phyloP scores from a whole-genome alignment of 2,113 vertebrate species.

The Tupaia tana region DNA sequence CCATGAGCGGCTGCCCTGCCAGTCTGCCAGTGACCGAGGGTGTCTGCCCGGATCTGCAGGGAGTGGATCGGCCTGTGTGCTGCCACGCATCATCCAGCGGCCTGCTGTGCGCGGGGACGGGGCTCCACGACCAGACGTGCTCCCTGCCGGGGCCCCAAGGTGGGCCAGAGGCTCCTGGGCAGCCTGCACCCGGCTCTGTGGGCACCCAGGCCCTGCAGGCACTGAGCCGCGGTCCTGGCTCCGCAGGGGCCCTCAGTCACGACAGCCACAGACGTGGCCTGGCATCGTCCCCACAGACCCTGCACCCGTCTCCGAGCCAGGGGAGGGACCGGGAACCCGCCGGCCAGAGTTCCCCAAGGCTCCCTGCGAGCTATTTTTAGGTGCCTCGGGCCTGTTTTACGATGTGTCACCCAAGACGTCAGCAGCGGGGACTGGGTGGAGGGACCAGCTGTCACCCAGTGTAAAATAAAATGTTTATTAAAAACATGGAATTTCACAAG shows the following conservation, averaged over 20 bases:
- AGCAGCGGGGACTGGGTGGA: not conserved
- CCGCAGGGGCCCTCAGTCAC: accelerated
- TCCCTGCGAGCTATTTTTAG: accelerated
- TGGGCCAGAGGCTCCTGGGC: not conserved
- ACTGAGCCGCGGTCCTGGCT: not conserved
- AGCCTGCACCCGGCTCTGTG: too few species aligned
- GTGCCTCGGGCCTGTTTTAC: not conserved
- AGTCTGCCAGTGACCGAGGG: not conserved
- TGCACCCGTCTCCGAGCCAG: too few species aligned
- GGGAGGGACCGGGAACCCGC: too few species aligned
- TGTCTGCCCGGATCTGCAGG: not conserved
- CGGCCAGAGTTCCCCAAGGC: not conserved
- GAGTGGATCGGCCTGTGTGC: accelerated
- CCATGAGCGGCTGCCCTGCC: not conserved
- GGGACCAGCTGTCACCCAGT: not conserved
- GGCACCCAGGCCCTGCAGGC: too few species aligned
- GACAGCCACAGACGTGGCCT: accelerated
- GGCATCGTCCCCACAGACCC: accelerated
- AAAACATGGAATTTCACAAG: not conserved
- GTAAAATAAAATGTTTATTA: conserved; percentile 48
- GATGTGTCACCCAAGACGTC: accelerated
- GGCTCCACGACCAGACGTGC: accelerated
- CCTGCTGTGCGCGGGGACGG: not conserved
- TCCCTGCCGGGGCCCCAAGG: accelerated
- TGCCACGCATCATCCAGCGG: accelerated